Base-by-base conservation (phyloP, 1,140 invertebrate genomes). In the Euwallacea fornicatus region DNA sequence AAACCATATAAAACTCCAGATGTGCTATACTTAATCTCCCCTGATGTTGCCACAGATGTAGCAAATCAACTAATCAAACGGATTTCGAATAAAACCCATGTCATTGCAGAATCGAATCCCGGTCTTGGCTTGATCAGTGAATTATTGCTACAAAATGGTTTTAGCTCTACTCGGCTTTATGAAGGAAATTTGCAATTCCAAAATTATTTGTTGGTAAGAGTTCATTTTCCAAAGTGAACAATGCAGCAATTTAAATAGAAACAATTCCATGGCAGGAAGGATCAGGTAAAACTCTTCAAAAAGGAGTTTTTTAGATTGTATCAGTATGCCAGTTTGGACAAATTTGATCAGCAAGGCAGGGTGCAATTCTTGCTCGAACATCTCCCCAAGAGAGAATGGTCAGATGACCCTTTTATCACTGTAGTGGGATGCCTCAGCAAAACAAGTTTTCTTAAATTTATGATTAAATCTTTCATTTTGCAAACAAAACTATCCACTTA, bases 371-470 rank as follows among this genome's bases (percentile, higher is more conserved):
- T 81, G 56, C 60, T 80, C 8, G 74, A 75, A 70, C 69, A 70
- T 46, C 56, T 81, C n/a, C 76, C 80, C 4, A 77, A 68, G 58
- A 78, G 73, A 66, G 59, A 60, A n/a, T 81, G 80, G 80, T 66
- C 21, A 13, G 77, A 79, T 63, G 79, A 74, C 44, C 77, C 79
- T 10, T 63, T 61, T 16, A 74, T 79, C 65, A 78, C 75, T 11
- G 55, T 80, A 21, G 75, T 79, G 46, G 79, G 79, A 56, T 46
- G 76, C 15, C 68, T 80, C 61, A 44, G 74, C 7, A 76, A 76
- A 47, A 66, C 67, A 33, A 58, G 21, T 16, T 80, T 80, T 74
- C 44, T 81, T 16, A 72, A 56, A 58, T 75, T 77, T 72, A 55
- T 80, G 55, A 69, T 78, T 8, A 78, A 66, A 73, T 72, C 71